Evolutionary conservation across 2,113 vertebrate species (phyloP), one percentile per base, ranked within the genome.

Genomic region (Malaclemys terrapin): DNA sequence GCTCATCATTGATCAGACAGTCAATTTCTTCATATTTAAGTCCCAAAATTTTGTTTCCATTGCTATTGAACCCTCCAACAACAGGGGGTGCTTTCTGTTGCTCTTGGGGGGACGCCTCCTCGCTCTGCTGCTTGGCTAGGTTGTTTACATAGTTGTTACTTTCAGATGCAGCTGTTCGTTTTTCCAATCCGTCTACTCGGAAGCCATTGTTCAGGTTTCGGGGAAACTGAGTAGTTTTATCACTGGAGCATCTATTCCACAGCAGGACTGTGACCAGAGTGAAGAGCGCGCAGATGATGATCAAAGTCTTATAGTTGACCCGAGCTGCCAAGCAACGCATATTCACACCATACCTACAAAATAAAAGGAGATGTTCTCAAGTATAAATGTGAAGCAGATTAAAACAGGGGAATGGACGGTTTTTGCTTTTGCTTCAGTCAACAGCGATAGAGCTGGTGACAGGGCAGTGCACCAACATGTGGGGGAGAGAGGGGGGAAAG

Each of bases 281-380:
- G 98, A 99, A 99, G 94, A 99, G 98, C 35, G 99, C 97, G 1
- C 99, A 99, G 98, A 99, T 99, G 92, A 99, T 82, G 53, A 99
- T 99, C 95, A 99, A 98, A 98, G 99, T 99, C 98, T 99, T 99
- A 97, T 99, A 99, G 99, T 99, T 99, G 96, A 99, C 99, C 96
- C 99, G 99, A 96, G 99, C 99, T 96, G 99, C 99, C 98, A 99
- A 98, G 98, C 99, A 99, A 98, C 99, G 99, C 99, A 99, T 99
- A 98, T 98, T 99, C 98, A 98, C 97, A 98, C 97, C 98, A 98
- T 98, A 98, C 99, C 99, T 99, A 94, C 8, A 89, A 56, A 56
- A 75, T 5, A 85, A 75, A 93, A 89, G 57, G 80, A 87, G 82
- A 57, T 22, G 16, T 0, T 72, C 31, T 80, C 27, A 89, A 17